These are phyloP conservation scores for Atractosteus spatula DNA, from an alignment of 2,113 vertebrate species.

Conservation along the genomic window DNA sequence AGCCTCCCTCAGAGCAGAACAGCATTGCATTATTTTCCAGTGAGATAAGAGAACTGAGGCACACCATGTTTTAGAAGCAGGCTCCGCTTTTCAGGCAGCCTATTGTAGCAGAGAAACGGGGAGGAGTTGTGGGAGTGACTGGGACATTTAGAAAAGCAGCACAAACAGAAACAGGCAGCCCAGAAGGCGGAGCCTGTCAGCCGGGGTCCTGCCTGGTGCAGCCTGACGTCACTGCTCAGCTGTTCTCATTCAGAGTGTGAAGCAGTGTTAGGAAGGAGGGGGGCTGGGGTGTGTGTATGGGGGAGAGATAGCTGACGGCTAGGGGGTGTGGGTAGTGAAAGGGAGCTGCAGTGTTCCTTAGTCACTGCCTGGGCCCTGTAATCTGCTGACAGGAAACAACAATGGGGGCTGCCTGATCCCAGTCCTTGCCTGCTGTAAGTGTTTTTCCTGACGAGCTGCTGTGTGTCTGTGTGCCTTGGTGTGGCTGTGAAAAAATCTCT, in stretches of 20 bases:
- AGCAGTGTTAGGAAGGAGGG: constrained; percentile 26
- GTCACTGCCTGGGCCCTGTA: constrained; percentile 25
- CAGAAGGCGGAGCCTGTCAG: constrained; percentile 45
- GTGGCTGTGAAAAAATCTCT: not conserved
- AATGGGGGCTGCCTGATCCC: constrained; percentile 37
- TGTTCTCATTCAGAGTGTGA: constrained; percentile 49
- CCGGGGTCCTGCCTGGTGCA: constrained; percentile 37
- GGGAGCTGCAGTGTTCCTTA: constrained; percentile 28
- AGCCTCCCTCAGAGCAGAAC: not conserved
- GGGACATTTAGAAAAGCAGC: constrained; percentile 30
- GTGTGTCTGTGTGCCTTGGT: not conserved
- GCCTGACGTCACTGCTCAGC: constrained; percentile 56
- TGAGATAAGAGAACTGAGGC: constrained; percentile 46
- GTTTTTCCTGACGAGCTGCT: constrained; percentile 53
- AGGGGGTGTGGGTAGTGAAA: constrained; percentile 42
- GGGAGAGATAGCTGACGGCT: not conserved
- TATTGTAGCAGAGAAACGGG: constrained; percentile 45
- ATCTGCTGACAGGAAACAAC: constrained; percentile 41
- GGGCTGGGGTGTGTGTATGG: constrained; percentile 2
- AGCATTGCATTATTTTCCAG: constrained; percentile 3
- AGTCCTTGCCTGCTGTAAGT: constrained; percentile 25
- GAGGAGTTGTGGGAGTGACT: constrained; percentile 31
- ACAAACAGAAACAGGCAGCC: constrained; percentile 20
- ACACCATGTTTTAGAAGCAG: constrained; percentile 47
- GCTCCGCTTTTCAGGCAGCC: constrained; percentile 40